A percentile compares a stretch with the other conserved stretches of the same genome.
Conservation (phyloP, 2,797 vertebrate genomes). For the Harpagifer antarcticus region DNA sequence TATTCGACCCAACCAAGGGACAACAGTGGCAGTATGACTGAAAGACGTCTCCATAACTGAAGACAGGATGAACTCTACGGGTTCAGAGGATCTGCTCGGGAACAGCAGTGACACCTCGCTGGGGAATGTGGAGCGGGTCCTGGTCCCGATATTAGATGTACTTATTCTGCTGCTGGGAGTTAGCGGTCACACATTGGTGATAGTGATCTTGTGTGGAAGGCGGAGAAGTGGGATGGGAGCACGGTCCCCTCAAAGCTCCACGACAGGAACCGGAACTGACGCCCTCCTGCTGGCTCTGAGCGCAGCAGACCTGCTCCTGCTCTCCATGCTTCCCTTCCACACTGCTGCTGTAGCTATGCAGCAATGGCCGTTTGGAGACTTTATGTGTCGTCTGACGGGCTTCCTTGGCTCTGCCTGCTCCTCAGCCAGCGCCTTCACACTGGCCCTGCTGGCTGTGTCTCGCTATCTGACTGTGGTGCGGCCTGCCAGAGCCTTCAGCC, state of each 20-base stretch:
- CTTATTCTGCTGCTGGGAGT: constrained; percentile 80
- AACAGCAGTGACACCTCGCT: constrained; percentile 59
- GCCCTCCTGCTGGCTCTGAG: constrained; percentile 83
- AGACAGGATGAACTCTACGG: constrained; percentile 55
- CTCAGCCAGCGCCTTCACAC: constrained; percentile 80
- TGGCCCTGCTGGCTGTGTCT: constrained; percentile 77
- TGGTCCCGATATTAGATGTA: constrained; percentile 82
- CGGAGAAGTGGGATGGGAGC: constrained; percentile 24
- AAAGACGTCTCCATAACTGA: constrained; percentile 4
- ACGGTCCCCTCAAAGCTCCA: constrained; percentile 39
- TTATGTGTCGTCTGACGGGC: constrained; percentile 81
- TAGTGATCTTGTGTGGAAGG: constrained; percentile 78
- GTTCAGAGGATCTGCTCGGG: constrained; percentile 25
- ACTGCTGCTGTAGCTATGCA: constrained; percentile 73
- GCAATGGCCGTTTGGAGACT: constrained; percentile 81
- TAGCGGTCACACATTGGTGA: constrained; percentile 80
- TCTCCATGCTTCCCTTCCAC: constrained; percentile 83
- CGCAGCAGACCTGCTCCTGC: constrained; percentile 80
- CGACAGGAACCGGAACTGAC: constrained; percentile 76
- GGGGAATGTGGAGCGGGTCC: constrained; percentile 67
- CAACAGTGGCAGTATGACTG: constrained; percentile 24
- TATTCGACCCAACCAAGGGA: constrained; percentile 35
- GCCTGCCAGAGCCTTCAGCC: constrained; percentile 71
- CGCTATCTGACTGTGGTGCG: constrained; percentile 84
- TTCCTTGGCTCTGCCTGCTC: constrained; percentile 83